phyloP scores from a whole-genome alignment of 2,113 vertebrate genomes.

The Albula glossodonta region DNA sequence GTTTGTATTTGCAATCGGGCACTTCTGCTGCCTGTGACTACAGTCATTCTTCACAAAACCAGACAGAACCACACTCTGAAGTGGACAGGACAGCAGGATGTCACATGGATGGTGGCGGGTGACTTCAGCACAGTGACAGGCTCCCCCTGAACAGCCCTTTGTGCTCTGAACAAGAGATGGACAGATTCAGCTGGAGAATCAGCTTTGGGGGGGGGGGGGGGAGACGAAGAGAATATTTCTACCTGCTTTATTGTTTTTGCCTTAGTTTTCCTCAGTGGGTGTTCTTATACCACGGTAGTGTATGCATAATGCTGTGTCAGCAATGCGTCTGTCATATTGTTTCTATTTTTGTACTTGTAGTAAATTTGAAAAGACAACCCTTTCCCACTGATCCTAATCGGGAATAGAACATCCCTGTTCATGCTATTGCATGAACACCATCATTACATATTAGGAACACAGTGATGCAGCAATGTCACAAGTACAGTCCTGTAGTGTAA shows the following conservation, averaged over 20 bases:
- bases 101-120: not conserved
- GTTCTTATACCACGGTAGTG: not conserved
- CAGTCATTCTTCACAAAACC: constrained; percentile 8
- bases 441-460: not conserved
- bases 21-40: constrained; percentile 12
- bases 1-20: not conserved
- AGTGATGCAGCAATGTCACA: not conserved
- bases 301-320: not conserved
- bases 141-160: not conserved
- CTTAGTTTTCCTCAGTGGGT: not conserved
- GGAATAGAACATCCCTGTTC: not conserved
- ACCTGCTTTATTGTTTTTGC: no score
- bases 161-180: not conserved
- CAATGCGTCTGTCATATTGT: not conserved
- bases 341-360: not conserved
- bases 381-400: not conserved
- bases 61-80: not conserved
- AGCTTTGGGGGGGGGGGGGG: not conserved
- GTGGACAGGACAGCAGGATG: not conserved
- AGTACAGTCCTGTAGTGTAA: no score
- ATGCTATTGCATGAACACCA: not conserved
- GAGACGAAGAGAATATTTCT: no score
- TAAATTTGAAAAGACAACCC: not conserved
- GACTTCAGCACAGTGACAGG: not conserved
- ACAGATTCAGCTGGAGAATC: not conserved